Evolutionary conservation across 1,140 invertebrate species (phyloP), one percentile per base, ranked within the genome.

Genomic region (Caenorhabditis briggsae): DNA sequence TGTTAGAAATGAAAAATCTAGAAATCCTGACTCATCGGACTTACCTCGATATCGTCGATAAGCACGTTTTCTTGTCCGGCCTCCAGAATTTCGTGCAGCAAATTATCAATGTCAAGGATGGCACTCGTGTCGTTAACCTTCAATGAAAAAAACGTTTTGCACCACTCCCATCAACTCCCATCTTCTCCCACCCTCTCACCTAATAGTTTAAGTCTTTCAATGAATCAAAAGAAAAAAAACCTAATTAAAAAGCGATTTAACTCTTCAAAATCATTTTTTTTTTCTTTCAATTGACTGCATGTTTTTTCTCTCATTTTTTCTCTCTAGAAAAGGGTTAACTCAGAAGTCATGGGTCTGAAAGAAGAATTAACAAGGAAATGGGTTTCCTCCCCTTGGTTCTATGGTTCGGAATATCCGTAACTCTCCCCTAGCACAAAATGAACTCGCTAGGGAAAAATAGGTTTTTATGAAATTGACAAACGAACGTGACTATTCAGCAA

Each of bases 221-320:
- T 33, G 33, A 61, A 61, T 61, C 23, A 61, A 53, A 50, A 2
- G 41, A 41, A 65, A 41, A 16, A n/a, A 25, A 25, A 43, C 53
- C 43, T 78, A 78, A 78, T 78, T 78, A 78, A 46, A 78, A 78
- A 78, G 50, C 70, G 70, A 78, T 78, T 78, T 53, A 53, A 46
- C 23, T 50, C 9, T n/a, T 18, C 64, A 70, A 70, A 33, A 33
- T 3, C 3, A 33, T 33, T 33, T 33, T 33, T 33, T 33, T 33
- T 33, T 33, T 33, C 33, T 33, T 70, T 16, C 43, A 18, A 78
- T 50, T 43, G 14, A 78, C 50, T 46, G 18, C 46, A 23, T 78
- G 46, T 78, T 78, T 78, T 59, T 59, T 59, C n/a, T 50, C 8
- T 3, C 20, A 50, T 14, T 78, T 50, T 18, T 12, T 41, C 25